phyloP scores from a whole-genome alignment of 2,113 vertebrate species.

The Rhabdornis inornatus region DNA sequence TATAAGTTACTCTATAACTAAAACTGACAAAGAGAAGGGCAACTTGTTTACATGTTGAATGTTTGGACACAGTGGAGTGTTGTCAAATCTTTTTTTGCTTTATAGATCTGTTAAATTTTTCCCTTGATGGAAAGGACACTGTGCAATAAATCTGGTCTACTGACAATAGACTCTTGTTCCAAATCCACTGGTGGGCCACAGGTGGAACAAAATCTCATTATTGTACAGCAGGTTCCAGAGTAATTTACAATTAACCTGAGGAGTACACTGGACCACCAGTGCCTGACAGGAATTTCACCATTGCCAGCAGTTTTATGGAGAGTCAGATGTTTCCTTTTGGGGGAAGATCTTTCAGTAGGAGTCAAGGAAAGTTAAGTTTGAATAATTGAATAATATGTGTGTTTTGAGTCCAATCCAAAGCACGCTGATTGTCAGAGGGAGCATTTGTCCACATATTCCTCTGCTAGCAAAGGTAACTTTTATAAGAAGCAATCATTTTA shows the following conservation, averaged over 20 bases:
- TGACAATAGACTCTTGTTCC: neutral
- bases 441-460: neutral
- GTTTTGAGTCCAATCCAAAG: conserved; percentile 23
- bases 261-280: neutral
- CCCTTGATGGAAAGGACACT: neutral
- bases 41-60: neutral
- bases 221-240: neutral
- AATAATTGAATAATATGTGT: neutral
- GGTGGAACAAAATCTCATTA: neutral
- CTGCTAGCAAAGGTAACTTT: conserved; percentile 6
- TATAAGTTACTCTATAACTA: neutral
- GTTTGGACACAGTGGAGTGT: neutral
- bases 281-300: neutral
- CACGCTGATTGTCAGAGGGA: conserved; percentile 15
- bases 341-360: neutral
- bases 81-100: neutral
- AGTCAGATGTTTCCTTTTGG: conserved; percentile 2
- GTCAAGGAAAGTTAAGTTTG: neutral
- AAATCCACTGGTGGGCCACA: neutral
- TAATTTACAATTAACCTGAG: neutral
- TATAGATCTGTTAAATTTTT: neutral
- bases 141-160: neutral
- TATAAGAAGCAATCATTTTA: neutral
- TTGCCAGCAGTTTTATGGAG: neutral
- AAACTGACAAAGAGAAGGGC: neutral